A percentile compares a stretch with the other conserved stretches of the same genome.
phyloP scores from a whole-genome alignment of 2,797 vertebrate species.

The Chloroceryle amazona region DNA sequence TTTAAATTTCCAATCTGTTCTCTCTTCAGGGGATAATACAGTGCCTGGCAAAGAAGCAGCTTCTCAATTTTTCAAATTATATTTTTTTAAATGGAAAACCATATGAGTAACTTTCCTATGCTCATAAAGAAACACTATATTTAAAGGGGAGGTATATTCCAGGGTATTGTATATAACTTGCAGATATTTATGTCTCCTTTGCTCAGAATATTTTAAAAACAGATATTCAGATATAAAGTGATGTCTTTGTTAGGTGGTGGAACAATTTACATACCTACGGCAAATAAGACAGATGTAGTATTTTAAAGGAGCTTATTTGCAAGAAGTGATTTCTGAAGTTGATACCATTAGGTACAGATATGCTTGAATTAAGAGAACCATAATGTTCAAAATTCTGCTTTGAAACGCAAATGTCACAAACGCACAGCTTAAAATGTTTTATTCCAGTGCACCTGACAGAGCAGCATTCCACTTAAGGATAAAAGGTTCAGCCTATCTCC shows the following conservation, averaged over 20 bases:
- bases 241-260: background rate
- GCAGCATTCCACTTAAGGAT: background rate
- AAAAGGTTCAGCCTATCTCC: background rate
- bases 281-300: background rate
- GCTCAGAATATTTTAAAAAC: conserved; percentile 1
- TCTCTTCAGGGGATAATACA: conserved; percentile 79
- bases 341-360: conserved; percentile 28
- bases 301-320: conserved; percentile 10
- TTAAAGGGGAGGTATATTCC: conserved; percentile 33
- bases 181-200: conserved; percentile 4
- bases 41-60: conserved; percentile 65
- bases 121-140: background rate
- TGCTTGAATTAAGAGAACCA: background rate
- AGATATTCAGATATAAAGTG: background rate
- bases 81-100: conserved; percentile 63
- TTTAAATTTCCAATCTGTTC: conserved; percentile 83
- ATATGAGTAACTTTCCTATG: conserved; percentile 30
- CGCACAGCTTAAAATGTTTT: conserved; percentile 27
- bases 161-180: background rate
- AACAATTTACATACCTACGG: background rate
- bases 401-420: background rate
- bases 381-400: background rate
- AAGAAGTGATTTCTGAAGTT: conserved; percentile 41
- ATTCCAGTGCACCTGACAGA: conserved; percentile 8
- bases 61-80: conserved; percentile 71